Percentiles rank a stretch among this genome's conserved stretches.
These are phyloP conservation scores for Clusia tigrina DNA, from an alignment of 2,888 invertebrate species.

Conservation along the genomic window DNA sequence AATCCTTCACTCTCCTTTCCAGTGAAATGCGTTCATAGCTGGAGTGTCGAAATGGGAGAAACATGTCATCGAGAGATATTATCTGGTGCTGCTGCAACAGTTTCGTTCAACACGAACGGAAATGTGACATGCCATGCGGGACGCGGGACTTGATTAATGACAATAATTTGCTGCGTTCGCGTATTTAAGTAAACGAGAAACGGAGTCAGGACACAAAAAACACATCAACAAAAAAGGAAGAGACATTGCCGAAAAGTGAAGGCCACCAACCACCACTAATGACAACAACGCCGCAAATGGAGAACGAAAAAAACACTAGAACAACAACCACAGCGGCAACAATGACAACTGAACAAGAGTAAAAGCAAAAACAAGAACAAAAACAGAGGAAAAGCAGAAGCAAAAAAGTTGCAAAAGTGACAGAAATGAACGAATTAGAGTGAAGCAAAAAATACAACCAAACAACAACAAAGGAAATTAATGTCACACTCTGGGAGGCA, in stretches of 20 bases:
- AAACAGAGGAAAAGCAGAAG: neutral
- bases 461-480: slow-evolving; percentile 14
- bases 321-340: neutral
- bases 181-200: neutral
- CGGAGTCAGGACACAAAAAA: neutral
- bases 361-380: neutral
- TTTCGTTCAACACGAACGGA: slow-evolving; percentile 5
- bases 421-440: neutral
- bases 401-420: too few species aligned
- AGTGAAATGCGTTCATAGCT: too few species aligned
- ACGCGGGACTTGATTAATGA: slow-evolving; percentile 36
- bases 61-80: neutral
- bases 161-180: slow-evolving; percentile 27
- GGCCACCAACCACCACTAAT: slow-evolving; percentile 3
- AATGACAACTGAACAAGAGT: too few species aligned
- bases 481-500: slow-evolving; percentile 12
- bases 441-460: too few species aligned
- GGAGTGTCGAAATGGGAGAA: neutral
- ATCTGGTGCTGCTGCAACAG: slow-evolving; percentile 9
- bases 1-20: too few species aligned
- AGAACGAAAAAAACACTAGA: neutral
- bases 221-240: neutral
- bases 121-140: too few species aligned
- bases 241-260: neutral
- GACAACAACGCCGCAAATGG: slow-evolving; percentile 11